Conservation (phyloP, 2,888 invertebrate species). For the Caenorhabditis sinica region DNA sequence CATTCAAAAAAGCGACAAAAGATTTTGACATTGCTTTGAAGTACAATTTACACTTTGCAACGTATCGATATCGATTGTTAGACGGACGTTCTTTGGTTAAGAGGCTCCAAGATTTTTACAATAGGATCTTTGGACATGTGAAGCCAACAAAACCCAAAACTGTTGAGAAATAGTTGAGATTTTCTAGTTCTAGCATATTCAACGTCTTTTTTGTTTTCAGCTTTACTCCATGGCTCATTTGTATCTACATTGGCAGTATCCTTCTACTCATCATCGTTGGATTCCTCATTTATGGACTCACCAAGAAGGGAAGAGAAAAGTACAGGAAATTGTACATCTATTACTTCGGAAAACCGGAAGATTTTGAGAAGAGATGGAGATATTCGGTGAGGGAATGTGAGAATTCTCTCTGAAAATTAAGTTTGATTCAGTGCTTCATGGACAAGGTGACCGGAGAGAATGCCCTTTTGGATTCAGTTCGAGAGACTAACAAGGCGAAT, state of each 20-base stretch:
- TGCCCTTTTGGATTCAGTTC: background rate
- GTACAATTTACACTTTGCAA: background rate
- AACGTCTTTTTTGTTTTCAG: too few species aligned
- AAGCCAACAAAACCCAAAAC: too few species aligned
- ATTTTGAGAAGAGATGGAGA: slow-evolving; percentile 29
- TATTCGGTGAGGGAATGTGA: slow-evolving; percentile 7
- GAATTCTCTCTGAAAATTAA: background rate
- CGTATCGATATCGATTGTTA: background rate
- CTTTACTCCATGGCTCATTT: too few species aligned
- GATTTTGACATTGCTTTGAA: background rate
- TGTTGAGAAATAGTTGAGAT: slow-evolving; percentile 1
- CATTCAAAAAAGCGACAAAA: too few species aligned
- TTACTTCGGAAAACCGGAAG: background rate
- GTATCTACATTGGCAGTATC: background rate
- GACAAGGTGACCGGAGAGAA: slow-evolving; percentile 11
- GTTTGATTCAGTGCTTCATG: slow-evolving; percentile 24
- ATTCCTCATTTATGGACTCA: background rate
- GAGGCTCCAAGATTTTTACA: background rate
- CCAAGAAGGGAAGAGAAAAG: background rate
- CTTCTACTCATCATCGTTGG: background rate
- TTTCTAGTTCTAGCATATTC: too few species aligned
- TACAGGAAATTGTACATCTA: background rate
- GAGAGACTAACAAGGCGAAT: slow-evolving; percentile 15
- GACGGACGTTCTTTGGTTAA: background rate
- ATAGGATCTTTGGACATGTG: background rate